Evolutionary conservation across 2,797 vertebrate species (phyloP), one percentile per base, ranked within the genome.

Genomic region (Danio aesculapii): DNA sequence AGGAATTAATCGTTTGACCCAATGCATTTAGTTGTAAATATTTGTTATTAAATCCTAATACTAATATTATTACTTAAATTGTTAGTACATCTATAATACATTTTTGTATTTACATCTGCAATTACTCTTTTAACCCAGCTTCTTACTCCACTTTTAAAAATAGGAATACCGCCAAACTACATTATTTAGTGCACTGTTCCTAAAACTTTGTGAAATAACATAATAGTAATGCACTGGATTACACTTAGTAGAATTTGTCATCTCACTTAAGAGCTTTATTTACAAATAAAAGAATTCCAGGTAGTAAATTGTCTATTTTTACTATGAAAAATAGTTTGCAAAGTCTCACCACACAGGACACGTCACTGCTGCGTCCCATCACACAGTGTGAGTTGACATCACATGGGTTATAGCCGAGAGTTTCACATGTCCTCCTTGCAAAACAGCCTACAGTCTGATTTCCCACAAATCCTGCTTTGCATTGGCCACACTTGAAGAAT

Each of bases 401-500:
- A 0, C 96, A 96, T 16, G 95, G 94, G 84, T 93, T 95, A 87
- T 94, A 91, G 16, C 89, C 88, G 2, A 95, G 79, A 57, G 86
- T 92, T 79, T 90, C 90, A 77, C 96, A 96, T 17, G 94, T 91
- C 77, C 81, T 93, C 64, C 90, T 92, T 0, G 87, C 92, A 57
- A 89, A 0, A 52, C 96, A 97, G 82, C 94, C 95, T 0, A 91
- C 83, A 0, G 93, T 92, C 85, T 96, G 94, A 81, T 97, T 96
- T 17, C 95, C 95, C 75, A 91, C 72, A 69, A 95, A 96, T 5
- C 96, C 95, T 0, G 84, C 88, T 78, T 94, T 95, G 87, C 95
- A 97, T 10, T 94, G 93, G 0, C 95, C 95, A 0, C 95, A 96
- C 68, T 89, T 93, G 86, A 90, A 96, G 8, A 95, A 96, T 17